Conservation (phyloP, 2,113 vertebrate species). For the Microcebus lehilahytsara region DNA sequence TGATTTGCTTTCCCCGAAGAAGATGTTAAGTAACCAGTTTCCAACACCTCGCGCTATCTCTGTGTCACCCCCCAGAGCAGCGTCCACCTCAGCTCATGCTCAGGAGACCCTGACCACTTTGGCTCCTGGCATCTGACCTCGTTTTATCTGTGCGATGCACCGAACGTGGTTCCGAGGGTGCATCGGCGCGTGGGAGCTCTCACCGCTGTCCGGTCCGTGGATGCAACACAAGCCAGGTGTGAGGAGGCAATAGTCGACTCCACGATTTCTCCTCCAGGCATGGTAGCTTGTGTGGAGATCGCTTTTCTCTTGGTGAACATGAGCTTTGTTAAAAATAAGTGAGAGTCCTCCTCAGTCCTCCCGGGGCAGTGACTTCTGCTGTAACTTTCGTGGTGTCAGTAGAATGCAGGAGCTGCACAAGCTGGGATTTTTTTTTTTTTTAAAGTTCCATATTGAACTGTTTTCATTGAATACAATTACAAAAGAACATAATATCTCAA, state of each 20-base stretch:
- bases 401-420: not conserved
- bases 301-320: not conserved
- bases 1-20: not conserved
- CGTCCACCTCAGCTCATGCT: fast-evolving
- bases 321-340: not conserved
- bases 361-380: fast-evolving
- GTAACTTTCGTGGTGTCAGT: not conserved
- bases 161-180: too few relatives aligned
- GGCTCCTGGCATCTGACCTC: not conserved
- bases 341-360: not conserved
- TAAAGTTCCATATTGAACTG: constrained; percentile 34
- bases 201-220: not conserved
- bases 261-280: fast-evolving
- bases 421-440: constrained; percentile 21
- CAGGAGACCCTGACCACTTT: fast-evolving
- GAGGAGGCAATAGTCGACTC: too few relatives aligned
- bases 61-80: not conserved
- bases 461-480: constrained; percentile 69
- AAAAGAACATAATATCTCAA: constrained; percentile 76
- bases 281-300: not conserved
- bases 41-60: not conserved
- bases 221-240: fast-evolving
- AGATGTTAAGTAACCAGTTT: fast-evolving
- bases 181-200: not conserved
- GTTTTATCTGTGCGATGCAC: too few relatives aligned